Percentiles rank a stretch among this genome's conserved stretches.
phyloP scores from a whole-genome alignment of 2,888 invertebrate species.

The Catocala fraxini region DNA sequence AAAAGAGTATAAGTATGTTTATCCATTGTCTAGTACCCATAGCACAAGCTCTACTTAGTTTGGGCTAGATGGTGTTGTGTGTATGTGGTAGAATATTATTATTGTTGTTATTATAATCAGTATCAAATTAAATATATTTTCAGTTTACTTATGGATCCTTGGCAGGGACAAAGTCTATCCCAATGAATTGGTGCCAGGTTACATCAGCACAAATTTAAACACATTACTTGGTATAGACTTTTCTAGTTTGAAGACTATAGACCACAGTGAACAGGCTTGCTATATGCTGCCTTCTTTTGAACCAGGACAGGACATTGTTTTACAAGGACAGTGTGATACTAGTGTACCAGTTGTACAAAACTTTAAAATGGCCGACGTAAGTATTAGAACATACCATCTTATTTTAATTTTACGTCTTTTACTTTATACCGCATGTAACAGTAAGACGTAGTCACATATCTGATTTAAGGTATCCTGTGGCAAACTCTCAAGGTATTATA shows the following conservation, averaged over 20 bases:
- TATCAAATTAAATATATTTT: slow-evolving; percentile 20
- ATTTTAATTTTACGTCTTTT: neutral
- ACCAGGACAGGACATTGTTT: slow-evolving; percentile 62
- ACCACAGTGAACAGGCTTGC: slow-evolving; percentile 66
- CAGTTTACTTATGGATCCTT: slow-evolving; percentile 75
- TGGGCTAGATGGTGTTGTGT: too few relatives aligned
- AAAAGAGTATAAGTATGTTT: too few relatives aligned
- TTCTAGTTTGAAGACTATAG: slow-evolving; percentile 47
- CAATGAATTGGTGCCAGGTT: slow-evolving; percentile 45
- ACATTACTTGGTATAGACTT: slow-evolving; percentile 52
- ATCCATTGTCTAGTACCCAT: too few relatives aligned
- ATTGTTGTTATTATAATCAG: too few relatives aligned
- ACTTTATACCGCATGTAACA: too few relatives aligned
- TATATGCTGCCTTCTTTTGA: slow-evolving; percentile 62
- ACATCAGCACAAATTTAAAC: slow-evolving; percentile 55
- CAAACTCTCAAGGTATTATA: too few relatives aligned
- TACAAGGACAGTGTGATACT: slow-evolving; percentile 70
- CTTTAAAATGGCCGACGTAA: slow-evolving; percentile 65
- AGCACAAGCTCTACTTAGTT: too few relatives aligned
- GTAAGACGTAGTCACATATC: too few relatives aligned
- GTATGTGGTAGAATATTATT: too few relatives aligned
- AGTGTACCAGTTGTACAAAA: slow-evolving; percentile 62
- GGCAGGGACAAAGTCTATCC: slow-evolving; percentile 46
- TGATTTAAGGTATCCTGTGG: too few relatives aligned
- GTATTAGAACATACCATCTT: slow-evolving; percentile 30